Base-by-base conservation (phyloP, 2,113 vertebrate genomes). In the Spea multiplicata region DNA sequence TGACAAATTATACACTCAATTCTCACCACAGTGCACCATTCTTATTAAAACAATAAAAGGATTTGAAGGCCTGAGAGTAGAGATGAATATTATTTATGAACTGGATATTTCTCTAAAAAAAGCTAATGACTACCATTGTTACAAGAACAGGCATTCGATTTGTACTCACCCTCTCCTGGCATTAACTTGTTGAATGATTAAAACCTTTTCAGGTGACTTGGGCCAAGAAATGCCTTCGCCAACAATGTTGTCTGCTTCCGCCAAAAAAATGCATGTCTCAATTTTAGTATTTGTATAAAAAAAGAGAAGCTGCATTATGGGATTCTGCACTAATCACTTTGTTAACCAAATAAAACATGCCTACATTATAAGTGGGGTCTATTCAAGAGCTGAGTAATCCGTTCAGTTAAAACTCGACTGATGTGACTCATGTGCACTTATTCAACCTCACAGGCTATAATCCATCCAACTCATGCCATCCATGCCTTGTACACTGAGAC, bases 51-150 rank as follows among this genome's bases (percentile, higher is more conserved):
- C 85, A 88, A 87, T 83, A 82, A 83, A 78, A 82, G 82, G 71
- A 85, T 84, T 82, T 83, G 78, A 57, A 75, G 79, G 79, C 6
- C 76, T 80, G 76, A 82, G 81, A 61, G 61, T 80, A 80, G 48
- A 84, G 80, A 86, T 86, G 82, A 61, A 84, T 88, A 86, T 30
- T 30, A 30, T 89, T 86, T 84, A 90, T 89, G 84, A 86, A 80
- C n/a, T 49, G 0, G 78, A 61, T 53, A 30, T 6, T 65, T 82
- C 78, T 70, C 0, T 57, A 70, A 57, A 76, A n/a, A 74, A 76
- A 84, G 82, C 82, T 81, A 78, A 84, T 84, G 84, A 83, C 47
- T 17, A 17, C 1, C 45, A 47, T 79, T 77, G 84, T 83, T 84
- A 67, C 82, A 83, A 71, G 80, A 77, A 85, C 86, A 83, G 77